Conservation (phyloP, 2,797 vertebrate species). For the Spheniscus humboldti region DNA sequence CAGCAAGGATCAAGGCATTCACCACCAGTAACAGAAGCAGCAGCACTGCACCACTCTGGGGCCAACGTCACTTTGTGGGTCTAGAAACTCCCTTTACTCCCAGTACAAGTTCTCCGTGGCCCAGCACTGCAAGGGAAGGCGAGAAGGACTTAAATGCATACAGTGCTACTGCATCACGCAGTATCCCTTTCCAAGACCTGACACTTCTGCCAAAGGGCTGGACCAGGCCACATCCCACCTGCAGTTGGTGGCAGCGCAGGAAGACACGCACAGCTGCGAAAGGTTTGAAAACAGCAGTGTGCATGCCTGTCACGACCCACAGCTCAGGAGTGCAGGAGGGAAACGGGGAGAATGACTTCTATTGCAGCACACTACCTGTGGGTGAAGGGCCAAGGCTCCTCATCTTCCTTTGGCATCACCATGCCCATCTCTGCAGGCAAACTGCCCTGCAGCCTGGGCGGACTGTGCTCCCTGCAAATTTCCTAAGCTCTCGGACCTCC, state of each 20-base stretch:
- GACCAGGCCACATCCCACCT: not conserved
- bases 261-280: not conserved
- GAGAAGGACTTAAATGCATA: not conserved
- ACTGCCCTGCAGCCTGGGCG: not conserved
- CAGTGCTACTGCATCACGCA: fast-evolving
- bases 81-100: not conserved
- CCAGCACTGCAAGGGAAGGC: not conserved
- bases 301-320: not conserved
- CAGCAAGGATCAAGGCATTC: not conserved
- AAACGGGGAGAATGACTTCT: not conserved
- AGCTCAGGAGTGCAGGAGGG: slow-evolving; percentile 13
- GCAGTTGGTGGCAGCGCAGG: not conserved
- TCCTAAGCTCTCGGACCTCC: not conserved
- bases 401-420: not conserved
- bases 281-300: not conserved
- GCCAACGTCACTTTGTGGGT: not conserved
- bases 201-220: not conserved
- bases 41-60: not conserved
- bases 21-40: not conserved
- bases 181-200: not conserved
- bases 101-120: not conserved
- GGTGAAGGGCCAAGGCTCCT: not conserved
- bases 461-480: not conserved
- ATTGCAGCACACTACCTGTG: not conserved
- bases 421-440: not conserved